Evolutionary conservation across 2,888 invertebrate species (phyloP).

Genomic region (Magallana nippona): DNA sequence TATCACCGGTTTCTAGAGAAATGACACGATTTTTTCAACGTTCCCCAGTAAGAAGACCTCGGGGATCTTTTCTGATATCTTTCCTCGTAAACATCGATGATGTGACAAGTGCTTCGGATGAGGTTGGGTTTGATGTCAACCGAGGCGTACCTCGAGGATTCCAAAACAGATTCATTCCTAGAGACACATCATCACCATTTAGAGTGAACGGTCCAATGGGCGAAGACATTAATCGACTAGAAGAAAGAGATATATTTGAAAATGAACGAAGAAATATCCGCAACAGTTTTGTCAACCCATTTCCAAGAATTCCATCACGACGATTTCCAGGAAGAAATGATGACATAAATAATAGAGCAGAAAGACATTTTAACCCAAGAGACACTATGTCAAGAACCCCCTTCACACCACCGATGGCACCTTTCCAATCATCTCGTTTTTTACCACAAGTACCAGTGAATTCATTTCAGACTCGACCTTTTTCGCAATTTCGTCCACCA

Average conservation of each 20-base stretch:
- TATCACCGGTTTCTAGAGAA: constrained; percentile 15
- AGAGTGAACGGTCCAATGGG: neutral
- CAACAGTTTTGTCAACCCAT: neutral
- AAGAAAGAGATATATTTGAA: neutral
- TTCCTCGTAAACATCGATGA: constrained; percentile 25
- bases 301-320: neutral
- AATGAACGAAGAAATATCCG: neutral
- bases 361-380: neutral
- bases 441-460: neutral
- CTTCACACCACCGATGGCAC: neutral
- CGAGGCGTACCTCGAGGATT: neutral
- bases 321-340: neutral
- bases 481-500: neutral
- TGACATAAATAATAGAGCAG: neutral
- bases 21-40: constrained; percentile 17
- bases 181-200: neutral
- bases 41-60: neutral
- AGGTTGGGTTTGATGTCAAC: neutral
- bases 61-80: neutral
- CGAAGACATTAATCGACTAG: neutral
- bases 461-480: neutral
- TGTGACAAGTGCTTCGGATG: neutral
- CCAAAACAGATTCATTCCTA: constrained; percentile 11
- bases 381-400: neutral
- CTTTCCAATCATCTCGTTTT: neutral